A percentile compares a stretch with the other conserved stretches of the same genome.
phyloP scores from a whole-genome alignment of 2,888 invertebrate species.

The Colostygia pectinataria region DNA sequence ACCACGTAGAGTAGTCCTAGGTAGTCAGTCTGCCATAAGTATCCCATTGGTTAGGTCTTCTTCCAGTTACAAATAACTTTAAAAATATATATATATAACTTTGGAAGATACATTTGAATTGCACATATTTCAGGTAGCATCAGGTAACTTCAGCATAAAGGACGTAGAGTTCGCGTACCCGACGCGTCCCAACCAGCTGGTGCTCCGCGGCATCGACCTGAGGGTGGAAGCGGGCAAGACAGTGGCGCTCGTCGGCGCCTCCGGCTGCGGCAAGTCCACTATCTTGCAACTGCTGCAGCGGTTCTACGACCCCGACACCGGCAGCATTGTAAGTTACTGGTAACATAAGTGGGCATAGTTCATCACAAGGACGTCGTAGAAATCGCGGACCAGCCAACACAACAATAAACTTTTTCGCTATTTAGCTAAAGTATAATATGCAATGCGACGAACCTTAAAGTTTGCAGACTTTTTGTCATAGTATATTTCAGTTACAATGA shows the following conservation, averaged over 20 bases:
- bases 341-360: too few relatives aligned
- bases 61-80: too few relatives aligned
- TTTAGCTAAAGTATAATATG: too few relatives aligned
- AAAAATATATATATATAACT: neutral
- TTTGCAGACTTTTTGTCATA: too few relatives aligned
- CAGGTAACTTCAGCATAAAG: conserved; percentile 86
- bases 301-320: conserved; percentile 89
- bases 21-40: too few relatives aligned
- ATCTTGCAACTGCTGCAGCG: conserved; percentile 90
- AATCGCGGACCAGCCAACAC: too few relatives aligned
- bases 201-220: conserved; percentile 87
- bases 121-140: conserved; percentile 66
- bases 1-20: too few relatives aligned
- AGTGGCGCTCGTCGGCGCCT: conserved; percentile 88
- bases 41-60: too few relatives aligned
- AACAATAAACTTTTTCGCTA: too few relatives aligned
- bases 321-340: conserved; percentile 65
- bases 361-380: too few relatives aligned
- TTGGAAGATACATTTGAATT: neutral
- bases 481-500: too few relatives aligned
- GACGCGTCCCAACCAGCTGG: conserved; percentile 86
- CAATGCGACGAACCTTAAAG: too few relatives aligned
- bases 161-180: conserved; percentile 92
- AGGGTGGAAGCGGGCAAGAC: conserved; percentile 87
- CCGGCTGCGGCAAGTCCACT: conserved; percentile 92